Base-by-base conservation (phyloP, 2,113 vertebrate species). In the Nothoprocta pentlandii region DNA sequence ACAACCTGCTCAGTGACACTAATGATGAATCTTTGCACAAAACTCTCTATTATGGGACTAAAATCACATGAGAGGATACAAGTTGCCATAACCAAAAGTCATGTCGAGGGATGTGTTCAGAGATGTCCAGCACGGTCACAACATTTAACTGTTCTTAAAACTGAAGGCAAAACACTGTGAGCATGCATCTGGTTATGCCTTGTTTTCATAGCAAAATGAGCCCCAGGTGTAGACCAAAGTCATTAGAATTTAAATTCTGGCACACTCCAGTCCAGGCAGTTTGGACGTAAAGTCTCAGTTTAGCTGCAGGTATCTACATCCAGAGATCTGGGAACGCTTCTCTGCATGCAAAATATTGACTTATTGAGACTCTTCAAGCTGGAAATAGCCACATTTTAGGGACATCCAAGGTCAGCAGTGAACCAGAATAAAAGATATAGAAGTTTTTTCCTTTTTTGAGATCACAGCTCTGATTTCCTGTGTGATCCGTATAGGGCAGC, bases 401-500 rank as follows among this genome's bases (percentile, higher is more conserved):
- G 16, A 80, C 22, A 69, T 86, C 53, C 9, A 39, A 44, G 3
- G 6, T 25, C 28, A n/a, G 10, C 10, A 73, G 22, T 44, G 26
- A 78, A 36, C 63, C n/a, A 81, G 6, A 25, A 2, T 34, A 36
- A 77, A 73, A 59, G 2, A 54, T 6, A 32, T 4, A 2, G 4
- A 12, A 12, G 3, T 17, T 8, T 75, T 75, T 64, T 71, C 3
- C 15, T 53, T 39, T 68, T 80, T 12, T 26, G 3, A 81, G 47
- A 54, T 46, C 6, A 39, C 10, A 36, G 10, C 16, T 73, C 51
- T 56, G 4, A 25, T 56, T 74, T 81, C 28, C 56, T 66, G 2
- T 10, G 17, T 32, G 17, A 4, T 2, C 3, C 9, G 3, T 32
- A 19, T 1, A 1, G 6, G 21, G 5, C 13, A 66, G 2, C 28